These are phyloP conservation scores for Parapsyche elsis DNA, from an alignment of 1,140 invertebrate species.

Conservation along the genomic window DNA sequence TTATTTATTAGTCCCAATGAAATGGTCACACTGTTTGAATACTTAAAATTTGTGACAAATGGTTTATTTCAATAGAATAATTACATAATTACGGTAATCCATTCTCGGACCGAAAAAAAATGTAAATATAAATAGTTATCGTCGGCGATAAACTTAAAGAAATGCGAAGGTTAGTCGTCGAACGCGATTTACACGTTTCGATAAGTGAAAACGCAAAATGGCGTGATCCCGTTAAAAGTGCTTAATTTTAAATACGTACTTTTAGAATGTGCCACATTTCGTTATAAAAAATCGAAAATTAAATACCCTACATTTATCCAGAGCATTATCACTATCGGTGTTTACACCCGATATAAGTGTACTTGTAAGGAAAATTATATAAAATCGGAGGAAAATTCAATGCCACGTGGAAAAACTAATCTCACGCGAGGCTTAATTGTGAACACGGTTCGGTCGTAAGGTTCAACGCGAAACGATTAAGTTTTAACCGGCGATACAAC, in stretches of 20 bases:
- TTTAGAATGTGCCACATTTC: neutral
- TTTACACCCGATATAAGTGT: too few species aligned
- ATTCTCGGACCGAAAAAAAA: too few species aligned
- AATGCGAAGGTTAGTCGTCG: neutral
- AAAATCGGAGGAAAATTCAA: conserved; percentile 9
- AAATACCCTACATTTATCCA: too few species aligned
- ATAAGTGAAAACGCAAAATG: conserved; percentile 3
- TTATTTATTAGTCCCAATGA: too few species aligned
- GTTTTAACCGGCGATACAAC: conserved; percentile 19
- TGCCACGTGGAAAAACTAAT: conserved; percentile 33
- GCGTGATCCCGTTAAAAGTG: neutral
- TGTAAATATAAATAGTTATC: too few species aligned
- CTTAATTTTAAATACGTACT: neutral
- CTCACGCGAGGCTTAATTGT: conserved; percentile 31
- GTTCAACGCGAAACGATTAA: conserved; percentile 25
- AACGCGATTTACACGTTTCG: conserved; percentile 3
- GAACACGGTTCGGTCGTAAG: neutral
- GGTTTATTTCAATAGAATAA: too few species aligned
- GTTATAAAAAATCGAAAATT: too few species aligned
- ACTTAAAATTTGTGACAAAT: too few species aligned
- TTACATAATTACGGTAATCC: too few species aligned
- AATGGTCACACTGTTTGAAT: too few species aligned
- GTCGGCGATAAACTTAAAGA: neutral
- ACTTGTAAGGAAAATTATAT: too few species aligned
- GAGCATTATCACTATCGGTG: too few species aligned